Evolutionary conservation across 2,888 invertebrate species (phyloP).

Genomic region (Eristalis tenax): DNA sequence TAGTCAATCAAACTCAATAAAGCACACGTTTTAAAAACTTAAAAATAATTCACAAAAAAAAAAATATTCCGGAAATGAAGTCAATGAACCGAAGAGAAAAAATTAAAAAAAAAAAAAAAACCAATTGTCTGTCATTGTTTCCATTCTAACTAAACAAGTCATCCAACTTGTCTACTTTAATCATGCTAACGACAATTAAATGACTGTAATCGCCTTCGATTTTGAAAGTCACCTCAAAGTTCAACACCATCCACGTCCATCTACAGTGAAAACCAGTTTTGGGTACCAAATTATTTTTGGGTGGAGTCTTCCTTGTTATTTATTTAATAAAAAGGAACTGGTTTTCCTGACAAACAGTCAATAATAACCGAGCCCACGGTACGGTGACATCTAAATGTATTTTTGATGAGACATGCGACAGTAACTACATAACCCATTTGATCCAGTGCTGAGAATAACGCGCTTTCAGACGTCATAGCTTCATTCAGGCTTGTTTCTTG

Average conservation of each 20-base stretch:
- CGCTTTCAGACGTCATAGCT: background rate
- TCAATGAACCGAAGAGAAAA: no score
- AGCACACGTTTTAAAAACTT: no score
- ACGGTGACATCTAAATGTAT: background rate
- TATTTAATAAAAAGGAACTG: background rate
- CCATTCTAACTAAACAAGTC: no score
- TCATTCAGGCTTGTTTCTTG: background rate
- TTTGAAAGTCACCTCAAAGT: background rate
- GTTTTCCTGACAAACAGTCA: background rate
- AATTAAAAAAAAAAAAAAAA: no score
- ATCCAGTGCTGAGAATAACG: background rate
- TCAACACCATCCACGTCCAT: background rate
- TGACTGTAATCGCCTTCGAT: background rate
- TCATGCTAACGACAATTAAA: no score
- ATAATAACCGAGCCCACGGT: background rate
- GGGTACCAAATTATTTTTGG: background rate
- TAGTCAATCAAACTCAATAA: no score
- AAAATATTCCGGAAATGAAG: no score
- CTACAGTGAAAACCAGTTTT: background rate
- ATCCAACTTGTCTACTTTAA: no score
- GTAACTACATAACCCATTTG: background rate
- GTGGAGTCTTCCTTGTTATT: background rate
- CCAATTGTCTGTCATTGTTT: no score
- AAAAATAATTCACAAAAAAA: no score
- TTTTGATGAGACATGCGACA: background rate